phyloP scores from a whole-genome alignment of 2,888 invertebrate genomes.

The Chrysotoxum bicinctum region DNA sequence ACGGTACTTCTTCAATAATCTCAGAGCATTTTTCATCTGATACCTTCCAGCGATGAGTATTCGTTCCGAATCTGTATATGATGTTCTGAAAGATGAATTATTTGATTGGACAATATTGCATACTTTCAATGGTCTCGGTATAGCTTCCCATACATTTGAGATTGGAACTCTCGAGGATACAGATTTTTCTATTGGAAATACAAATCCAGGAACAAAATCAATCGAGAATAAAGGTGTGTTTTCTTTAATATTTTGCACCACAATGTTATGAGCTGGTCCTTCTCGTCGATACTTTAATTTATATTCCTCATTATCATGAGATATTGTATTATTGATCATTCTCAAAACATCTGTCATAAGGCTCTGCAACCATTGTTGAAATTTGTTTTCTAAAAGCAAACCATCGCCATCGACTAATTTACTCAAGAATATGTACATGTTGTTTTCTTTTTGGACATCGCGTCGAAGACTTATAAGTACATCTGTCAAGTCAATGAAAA shows the following conservation, averaged over 20 bases:
- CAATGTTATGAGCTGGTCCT: slow-evolving; percentile 43
- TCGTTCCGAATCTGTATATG: slow-evolving; percentile 17
- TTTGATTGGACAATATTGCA: neutral
- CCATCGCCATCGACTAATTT: neutral
- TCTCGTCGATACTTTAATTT: slow-evolving; percentile 2
- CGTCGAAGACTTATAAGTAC: neutral
- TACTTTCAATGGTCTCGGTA: slow-evolving; percentile 33
- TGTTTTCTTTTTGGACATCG: neutral
- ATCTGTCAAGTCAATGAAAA: slow-evolving; percentile 21
- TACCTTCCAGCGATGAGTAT: neutral
- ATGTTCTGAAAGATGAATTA: slow-evolving; percentile 31
- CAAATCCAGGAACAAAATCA: slow-evolving; percentile 48
- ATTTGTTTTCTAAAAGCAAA: slow-evolving; percentile 30
- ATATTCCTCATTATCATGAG: neutral
- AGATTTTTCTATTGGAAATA: slow-evolving; percentile 1
- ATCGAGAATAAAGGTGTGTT: neutral
- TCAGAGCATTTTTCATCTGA: slow-evolving; percentile 10
- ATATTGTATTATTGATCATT: neutral
- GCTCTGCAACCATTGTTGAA: slow-evolving; percentile 29
- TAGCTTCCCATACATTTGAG: slow-evolving; percentile 21
- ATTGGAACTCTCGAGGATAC: neutral
- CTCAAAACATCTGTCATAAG: neutral
- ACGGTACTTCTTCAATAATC: slow-evolving; percentile 34
- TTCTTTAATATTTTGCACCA: slow-evolving; percentile 1
- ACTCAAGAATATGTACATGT: slow-evolving; percentile 5